Evolutionary conservation across 2,888 invertebrate species (phyloP).

Genomic region (Rosalia funebris): DNA sequence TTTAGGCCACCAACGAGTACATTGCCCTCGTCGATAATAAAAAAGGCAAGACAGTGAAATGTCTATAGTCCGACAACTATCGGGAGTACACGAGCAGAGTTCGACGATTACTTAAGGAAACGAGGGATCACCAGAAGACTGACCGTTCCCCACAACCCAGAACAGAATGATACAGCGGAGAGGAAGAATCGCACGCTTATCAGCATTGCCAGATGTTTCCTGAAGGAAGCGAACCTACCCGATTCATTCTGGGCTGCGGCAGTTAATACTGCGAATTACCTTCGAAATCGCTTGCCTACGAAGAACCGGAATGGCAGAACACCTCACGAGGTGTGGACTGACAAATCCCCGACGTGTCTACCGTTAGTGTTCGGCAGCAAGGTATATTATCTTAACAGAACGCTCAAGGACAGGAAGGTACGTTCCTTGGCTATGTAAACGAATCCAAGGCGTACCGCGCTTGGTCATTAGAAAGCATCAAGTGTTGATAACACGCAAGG

Average conservation of each 20-base stretch:
- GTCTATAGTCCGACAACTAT: constrained; percentile 42
- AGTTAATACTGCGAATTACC: constrained; percentile 50
- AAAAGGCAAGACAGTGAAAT: no score
- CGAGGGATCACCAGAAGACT: no score
- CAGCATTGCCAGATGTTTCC: constrained; percentile 40
- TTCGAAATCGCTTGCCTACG: constrained; percentile 52
- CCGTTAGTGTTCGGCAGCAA: constrained; percentile 49
- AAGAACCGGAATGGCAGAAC: constrained; percentile 47
- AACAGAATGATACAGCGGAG: constrained; percentile 42
- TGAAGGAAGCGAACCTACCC: constrained; percentile 47
- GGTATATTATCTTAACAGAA: constrained; percentile 40
- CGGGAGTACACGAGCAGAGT: constrained; percentile 35
- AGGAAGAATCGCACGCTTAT: constrained; percentile 34
- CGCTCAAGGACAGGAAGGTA: constrained; percentile 40
- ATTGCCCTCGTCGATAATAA: constrained; percentile 41
- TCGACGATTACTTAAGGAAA: constrained; percentile 33
- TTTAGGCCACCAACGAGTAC: constrained; percentile 35
- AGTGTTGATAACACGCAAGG: constrained; percentile 39
- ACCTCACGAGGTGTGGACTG: constrained; percentile 48
- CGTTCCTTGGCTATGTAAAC: constrained; percentile 47
- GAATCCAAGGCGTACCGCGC: constrained; percentile 46
- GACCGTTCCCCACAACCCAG: constrained; percentile 37
- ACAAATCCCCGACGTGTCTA: constrained; percentile 41
- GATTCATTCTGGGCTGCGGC: constrained; percentile 55
- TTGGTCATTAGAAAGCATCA: constrained; percentile 36